These are phyloP conservation scores for Lytechinus variegatus DNA, from an alignment of 35 echinoderm and acorn worm genomes.

Conservation along the genomic window DNA sequence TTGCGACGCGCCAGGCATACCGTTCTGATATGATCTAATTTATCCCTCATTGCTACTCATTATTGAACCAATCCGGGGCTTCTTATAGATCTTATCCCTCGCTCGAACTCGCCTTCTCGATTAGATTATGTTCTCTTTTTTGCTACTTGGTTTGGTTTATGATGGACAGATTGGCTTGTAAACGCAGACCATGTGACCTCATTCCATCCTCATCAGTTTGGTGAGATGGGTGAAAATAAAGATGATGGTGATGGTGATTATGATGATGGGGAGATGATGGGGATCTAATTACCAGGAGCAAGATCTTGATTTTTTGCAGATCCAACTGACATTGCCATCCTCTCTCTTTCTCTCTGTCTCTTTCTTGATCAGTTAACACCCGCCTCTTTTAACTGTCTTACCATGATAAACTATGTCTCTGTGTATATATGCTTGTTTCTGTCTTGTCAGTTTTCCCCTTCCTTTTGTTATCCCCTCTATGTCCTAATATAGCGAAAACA, in stretches of 20 bases:
- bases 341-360: background rate
- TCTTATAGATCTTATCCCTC: background rate
- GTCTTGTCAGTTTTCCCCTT: background rate
- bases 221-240: background rate
- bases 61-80: background rate
- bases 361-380: background rate
- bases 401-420: background rate
- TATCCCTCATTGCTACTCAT: background rate
- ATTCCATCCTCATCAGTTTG: background rate
- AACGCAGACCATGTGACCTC: background rate
- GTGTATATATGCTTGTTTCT: background rate
- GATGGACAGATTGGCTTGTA: background rate
- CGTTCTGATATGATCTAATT: constrained; percentile 4
- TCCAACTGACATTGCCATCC: background rate
- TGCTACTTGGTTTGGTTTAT: background rate
- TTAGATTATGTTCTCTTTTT: background rate
- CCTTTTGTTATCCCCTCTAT: background rate
- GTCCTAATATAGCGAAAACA: background rate
- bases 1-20: background rate
- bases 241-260: background rate
- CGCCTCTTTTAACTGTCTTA: background rate
- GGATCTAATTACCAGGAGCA: background rate
- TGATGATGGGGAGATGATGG: background rate
- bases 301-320: background rate
- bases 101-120: background rate